Evolutionary conservation across 2,888 invertebrate species (phyloP).

Genomic region (Plagiodera versicolora): DNA sequence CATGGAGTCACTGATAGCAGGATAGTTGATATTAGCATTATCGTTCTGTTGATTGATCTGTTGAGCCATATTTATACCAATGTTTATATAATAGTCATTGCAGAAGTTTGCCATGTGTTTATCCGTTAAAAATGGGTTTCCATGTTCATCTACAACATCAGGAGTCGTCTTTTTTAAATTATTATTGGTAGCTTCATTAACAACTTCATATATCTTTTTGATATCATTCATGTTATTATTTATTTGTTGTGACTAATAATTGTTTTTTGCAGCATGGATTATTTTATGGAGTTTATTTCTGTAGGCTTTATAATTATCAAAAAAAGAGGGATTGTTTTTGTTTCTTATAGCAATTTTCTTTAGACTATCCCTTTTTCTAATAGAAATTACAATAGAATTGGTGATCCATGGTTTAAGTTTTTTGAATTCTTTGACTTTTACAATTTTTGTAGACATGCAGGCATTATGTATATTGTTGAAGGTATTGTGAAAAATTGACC

Average conservation of each 20-base stretch:
- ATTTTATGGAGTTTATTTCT: background rate
- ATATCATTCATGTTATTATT: background rate
- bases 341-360: background rate
- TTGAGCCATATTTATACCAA: too few species aligned
- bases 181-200: background rate
- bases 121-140: too few species aligned
- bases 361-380: background rate
- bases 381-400: background rate
- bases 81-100: too few species aligned
- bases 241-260: background rate
- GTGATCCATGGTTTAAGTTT: background rate
- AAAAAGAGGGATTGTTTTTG: background rate
- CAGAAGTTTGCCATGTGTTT: too few species aligned
- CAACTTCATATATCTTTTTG: background rate
- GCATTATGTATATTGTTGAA: background rate
- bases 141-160: too few species aligned
- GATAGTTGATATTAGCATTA: too few species aligned
- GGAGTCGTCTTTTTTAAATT: too few species aligned
- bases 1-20: too few species aligned
- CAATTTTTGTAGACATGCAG: background rate
- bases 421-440: background rate
- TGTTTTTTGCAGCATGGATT: background rate
- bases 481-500: background rate
- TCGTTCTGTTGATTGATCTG: too few species aligned
- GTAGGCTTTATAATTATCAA: background rate